Evolutionary conservation across 2,888 invertebrate species (phyloP).

Genomic region (Antheraea assamensis): DNA sequence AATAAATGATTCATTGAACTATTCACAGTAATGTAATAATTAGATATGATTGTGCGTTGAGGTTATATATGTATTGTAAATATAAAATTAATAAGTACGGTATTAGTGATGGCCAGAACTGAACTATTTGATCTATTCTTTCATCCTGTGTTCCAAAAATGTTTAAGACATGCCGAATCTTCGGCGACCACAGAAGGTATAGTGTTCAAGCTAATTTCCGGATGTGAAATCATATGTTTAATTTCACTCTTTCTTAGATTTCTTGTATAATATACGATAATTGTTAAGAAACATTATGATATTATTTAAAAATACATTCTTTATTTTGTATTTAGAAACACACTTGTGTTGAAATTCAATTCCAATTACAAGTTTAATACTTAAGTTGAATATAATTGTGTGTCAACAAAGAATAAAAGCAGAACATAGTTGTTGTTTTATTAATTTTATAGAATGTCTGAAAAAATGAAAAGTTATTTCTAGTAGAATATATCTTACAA

Average conservation of each 20-base stretch:
- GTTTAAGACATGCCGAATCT: slow-evolving; percentile 76
- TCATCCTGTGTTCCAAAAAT: slow-evolving; percentile 80
- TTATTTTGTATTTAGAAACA: neutral
- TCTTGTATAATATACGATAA: neutral
- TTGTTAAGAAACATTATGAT: neutral
- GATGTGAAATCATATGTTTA: neutral
- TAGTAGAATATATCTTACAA: too few species aligned
- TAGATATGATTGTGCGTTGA: slow-evolving; percentile 48
- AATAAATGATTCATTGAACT: slow-evolving; percentile 4
- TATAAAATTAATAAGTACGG: slow-evolving; percentile 46
- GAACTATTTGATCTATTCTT: slow-evolving; percentile 80
- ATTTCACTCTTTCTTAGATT: neutral
- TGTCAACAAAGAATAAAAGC: too few species aligned
- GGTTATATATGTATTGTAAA: slow-evolving; percentile 69
- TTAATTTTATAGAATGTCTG: too few species aligned
- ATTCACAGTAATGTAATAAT: neutral
- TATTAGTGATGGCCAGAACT: slow-evolving; percentile 73
- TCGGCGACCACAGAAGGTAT: slow-evolving; percentile 68
- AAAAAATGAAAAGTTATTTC: too few species aligned
- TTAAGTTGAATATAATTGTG: too few species aligned
- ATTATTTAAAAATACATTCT: neutral
- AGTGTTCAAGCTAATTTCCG: slow-evolving; percentile 12
- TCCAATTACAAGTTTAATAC: too few species aligned
- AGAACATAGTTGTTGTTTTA: too few species aligned
- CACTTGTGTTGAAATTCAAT: too few species aligned